Conservation (phyloP, 1,140 invertebrate species). For the Nylanderia fulva region DNA sequence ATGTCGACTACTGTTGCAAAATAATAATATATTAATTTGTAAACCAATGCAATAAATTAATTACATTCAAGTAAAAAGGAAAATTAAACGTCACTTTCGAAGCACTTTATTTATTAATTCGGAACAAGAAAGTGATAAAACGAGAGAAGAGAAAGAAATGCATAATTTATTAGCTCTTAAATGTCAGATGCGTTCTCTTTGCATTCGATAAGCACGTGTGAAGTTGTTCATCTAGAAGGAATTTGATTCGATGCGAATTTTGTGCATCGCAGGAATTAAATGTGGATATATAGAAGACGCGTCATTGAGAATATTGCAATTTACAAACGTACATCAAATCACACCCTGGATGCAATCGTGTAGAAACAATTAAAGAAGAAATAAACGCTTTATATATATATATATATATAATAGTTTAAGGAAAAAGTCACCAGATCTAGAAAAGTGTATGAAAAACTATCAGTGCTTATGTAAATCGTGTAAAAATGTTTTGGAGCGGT, state of each 20-base stretch:
- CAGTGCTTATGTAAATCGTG: neutral
- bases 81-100: neutral
- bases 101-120: neutral
- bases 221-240: slow-evolving; percentile 63
- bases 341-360: neutral
- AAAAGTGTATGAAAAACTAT: neutral
- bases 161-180: neutral
- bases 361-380: neutral
- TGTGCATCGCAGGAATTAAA: slow-evolving; percentile 35
- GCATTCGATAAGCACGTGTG: slow-evolving; percentile 60
- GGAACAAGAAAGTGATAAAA: neutral
- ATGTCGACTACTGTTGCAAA: neutral
- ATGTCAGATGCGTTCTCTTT: neutral
- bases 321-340: slow-evolving; percentile 47
- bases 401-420: neutral
- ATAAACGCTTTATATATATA: slow-evolving; percentile 10
- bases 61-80: neutral
- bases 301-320: slow-evolving; percentile 65
- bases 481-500: slow-evolving; percentile 1
- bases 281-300: neutral
- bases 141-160: neutral
- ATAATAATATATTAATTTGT: slow-evolving; percentile 30
- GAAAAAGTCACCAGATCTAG: neutral
- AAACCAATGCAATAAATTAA: slow-evolving; percentile 23
- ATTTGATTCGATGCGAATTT: slow-evolving; percentile 72